Evolutionary conservation across 2,888 invertebrate species (phyloP).

Genomic region (Margaritifera margaritifera): DNA sequence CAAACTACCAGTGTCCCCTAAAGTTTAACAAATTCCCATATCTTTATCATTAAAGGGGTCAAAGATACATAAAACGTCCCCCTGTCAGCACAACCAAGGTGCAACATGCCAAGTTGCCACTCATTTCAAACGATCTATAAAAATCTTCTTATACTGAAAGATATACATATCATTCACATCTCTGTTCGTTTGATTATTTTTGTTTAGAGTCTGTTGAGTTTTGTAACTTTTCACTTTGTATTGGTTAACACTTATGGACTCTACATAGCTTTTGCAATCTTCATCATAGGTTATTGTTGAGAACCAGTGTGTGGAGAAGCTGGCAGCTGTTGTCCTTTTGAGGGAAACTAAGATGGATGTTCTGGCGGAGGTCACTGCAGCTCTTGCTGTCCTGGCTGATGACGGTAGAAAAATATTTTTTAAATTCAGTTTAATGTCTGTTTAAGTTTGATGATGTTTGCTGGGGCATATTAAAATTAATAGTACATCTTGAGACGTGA

Average conservation of each 20-base stretch:
- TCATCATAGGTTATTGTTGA: conserved; percentile 40
- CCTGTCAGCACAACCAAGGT: too few species aligned
- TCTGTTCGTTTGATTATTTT: too few species aligned
- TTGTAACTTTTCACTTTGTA: background rate
- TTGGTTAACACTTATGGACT: background rate
- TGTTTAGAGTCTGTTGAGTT: conserved; percentile 1
- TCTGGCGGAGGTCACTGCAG: conserved; percentile 60
- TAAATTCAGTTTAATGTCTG: background rate
- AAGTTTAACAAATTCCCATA: too few species aligned
- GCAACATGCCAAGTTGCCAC: too few species aligned
- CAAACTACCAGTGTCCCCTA: too few species aligned
- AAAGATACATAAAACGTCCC: too few species aligned
- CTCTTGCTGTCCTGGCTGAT: conserved; percentile 64
- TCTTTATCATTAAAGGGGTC: too few species aligned
- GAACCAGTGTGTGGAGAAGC: conserved; percentile 54
- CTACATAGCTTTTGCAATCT: background rate
- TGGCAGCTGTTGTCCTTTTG: conserved; percentile 47
- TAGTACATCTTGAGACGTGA: too few species aligned
- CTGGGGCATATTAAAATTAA: too few species aligned
- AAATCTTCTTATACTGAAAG: too few species aligned
- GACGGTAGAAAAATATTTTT: conserved; percentile 46
- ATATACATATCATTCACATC: too few species aligned
- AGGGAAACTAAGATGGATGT: conserved; percentile 43
- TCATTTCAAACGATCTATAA: too few species aligned
- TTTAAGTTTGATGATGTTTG: background rate